Evolutionary conservation across 2,797 vertebrate genomes (phyloP), one percentile per base, ranked within the genome.

Genomic region (Spinibarbus caldwelli): DNA sequence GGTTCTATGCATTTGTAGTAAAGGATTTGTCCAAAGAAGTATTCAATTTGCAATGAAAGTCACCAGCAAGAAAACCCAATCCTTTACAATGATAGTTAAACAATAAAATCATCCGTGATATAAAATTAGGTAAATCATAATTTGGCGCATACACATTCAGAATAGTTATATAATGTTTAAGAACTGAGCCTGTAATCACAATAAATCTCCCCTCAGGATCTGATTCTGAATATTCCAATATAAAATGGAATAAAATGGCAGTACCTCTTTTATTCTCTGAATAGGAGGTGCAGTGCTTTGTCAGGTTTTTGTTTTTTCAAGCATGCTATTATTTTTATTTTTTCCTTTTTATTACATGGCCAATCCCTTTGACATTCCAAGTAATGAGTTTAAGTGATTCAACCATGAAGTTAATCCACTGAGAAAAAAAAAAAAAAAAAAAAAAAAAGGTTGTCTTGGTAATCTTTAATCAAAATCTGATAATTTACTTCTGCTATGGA

Each of bases 21-120:
- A 7, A 52, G 1, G 2, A 52, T 54, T 43, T 62, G 8, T 75
- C 67, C 21, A 7, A 23, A 17, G 77, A 62, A 21, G 17, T 47
- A 45, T 82, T 67, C 62, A 76, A 57, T 70, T 71, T 71, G 49
- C 72, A 86, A 45, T 86, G 59, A 17, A 59, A 59, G 54, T 64
- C n/a, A 26, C n/a, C n/a, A 6, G n/a, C n/a, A 1, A 62, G 23
- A 19, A 59, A 78, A 78, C 14, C 76, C 17, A 78, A 41, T 14
- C 52, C 34, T 77, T 77, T 57, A 77, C 75, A 59, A 0, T 62
- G 19, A 15, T 47, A n/a, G 45, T 29, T 67, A 21, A 81, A 80
- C 45, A 82, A 0, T 52, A 86, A 77, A 8, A 75, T 57, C 8
- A 75, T 54, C 8, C 36, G 62, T 26, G 79, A 82, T 23, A 59